A percentile compares a stretch with the other conserved stretches of the same genome.
Evolutionary conservation across 2,888 invertebrate genomes (phyloP).

Genomic region (Linyphia triangularis): DNA sequence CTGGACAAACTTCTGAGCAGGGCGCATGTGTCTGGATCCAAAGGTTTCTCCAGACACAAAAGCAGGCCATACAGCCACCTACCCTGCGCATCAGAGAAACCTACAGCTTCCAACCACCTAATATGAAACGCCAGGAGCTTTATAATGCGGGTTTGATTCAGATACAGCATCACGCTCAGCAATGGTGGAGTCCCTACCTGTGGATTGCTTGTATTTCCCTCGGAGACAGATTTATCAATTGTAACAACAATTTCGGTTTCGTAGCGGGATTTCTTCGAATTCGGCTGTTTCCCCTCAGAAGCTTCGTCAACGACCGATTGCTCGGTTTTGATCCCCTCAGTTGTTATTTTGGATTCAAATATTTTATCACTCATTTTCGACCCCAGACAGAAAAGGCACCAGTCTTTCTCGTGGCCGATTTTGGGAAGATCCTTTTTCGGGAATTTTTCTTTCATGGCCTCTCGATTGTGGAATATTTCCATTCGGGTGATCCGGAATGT

Average conservation of each 20-base stretch:
- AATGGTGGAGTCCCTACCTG: slow-evolving; percentile 28
- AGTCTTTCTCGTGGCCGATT: neutral
- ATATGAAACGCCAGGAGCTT: slow-evolving; percentile 34
- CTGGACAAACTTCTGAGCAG: slow-evolving; percentile 85
- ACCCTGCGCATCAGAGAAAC: slow-evolving; percentile 80
- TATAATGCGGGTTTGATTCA: slow-evolving; percentile 1
- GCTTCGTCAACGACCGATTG: too few relatives aligned
- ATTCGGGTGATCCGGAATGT: slow-evolving; percentile 85
- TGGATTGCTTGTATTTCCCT: too few relatives aligned
- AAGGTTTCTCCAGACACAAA: slow-evolving; percentile 84
- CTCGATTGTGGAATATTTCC: slow-evolving; percentile 48
- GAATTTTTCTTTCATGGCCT: slow-evolving; percentile 23
- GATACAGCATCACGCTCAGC: slow-evolving; percentile 29
- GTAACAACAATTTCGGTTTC: too few relatives aligned
- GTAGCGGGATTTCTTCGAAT: neutral
- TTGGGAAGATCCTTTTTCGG: slow-evolving; percentile 7
- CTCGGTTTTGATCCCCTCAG: neutral
- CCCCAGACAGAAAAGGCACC: slow-evolving; percentile 56
- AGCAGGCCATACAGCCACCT: slow-evolving; percentile 87
- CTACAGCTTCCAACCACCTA: slow-evolving; percentile 36
- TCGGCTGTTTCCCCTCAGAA: neutral
- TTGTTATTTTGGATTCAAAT: neutral
- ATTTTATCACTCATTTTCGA: neutral
- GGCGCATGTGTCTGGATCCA: slow-evolving; percentile 85
- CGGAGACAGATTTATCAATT: too few relatives aligned